Evolutionary conservation across 2,113 vertebrate genomes (phyloP), one percentile per base, ranked within the genome.

Genomic region (Geococcyx californianus): DNA sequence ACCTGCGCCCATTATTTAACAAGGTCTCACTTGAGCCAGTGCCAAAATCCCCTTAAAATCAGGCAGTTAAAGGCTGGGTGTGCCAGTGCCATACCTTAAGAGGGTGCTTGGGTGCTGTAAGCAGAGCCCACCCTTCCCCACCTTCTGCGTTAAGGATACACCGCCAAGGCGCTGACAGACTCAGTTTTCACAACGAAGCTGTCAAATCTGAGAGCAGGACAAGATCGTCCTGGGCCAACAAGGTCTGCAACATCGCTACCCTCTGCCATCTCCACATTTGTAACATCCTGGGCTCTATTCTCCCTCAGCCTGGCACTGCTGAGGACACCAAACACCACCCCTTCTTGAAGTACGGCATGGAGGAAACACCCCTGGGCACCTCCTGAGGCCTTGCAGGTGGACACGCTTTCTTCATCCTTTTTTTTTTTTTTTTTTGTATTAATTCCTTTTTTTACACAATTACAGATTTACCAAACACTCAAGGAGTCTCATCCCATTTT

Each of bases 381-480:
- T 64, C 66, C 73, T 18, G 73, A 25, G 44, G 38, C 15, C 38
- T 29, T 84, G n/a, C 51, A 87, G 52, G 54, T 31, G 11, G 58
- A 69, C 10, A 10, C 0, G 6, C 16, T 13, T 68, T 8, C 49
- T 25, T 64, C 36, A 12, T 36, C 5, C 13, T 20, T 29, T 16
- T 33, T 51, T 47, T 52, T 72, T 52, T 7, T 13, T 74, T 88
- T 94, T 47, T 74, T 55, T 77, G 20, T 47, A n/a, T n/a, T n/a
- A n/a, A n/a, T n/a, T n/a, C n/a, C n/a, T 47, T 47, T 47, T 47
- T 47, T 45, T 69, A 34, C 11, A 45, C 49, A 51, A n/a, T 72
- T 49, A 44, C 1, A 40, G 18, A 47, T 87, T 89, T 73, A 94
- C 80, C 77, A 1, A 58, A 68, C 84, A 68, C 91, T 96, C 94